phyloP scores from a whole-genome alignment of 2,113 vertebrate genomes.

The Gambusia holbrooki region DNA sequence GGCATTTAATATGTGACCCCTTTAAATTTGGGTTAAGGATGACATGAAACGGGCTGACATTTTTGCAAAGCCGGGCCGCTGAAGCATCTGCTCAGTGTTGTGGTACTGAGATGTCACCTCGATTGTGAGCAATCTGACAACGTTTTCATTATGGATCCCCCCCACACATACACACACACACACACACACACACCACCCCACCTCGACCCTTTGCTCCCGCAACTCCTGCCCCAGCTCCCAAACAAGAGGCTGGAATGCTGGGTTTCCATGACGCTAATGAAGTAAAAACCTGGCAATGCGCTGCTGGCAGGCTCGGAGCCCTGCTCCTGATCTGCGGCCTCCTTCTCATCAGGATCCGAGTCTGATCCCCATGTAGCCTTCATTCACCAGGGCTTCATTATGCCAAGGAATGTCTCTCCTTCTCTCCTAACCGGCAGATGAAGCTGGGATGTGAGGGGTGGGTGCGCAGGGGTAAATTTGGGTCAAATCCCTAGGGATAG shows the following conservation, averaged over 20 bases:
- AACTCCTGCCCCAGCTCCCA: slow-evolving; percentile 57
- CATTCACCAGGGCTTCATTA: slow-evolving; percentile 73
- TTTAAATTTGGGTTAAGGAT: background rate
- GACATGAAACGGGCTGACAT: background rate
- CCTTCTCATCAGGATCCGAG: slow-evolving; percentile 75
- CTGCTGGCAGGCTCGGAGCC: slow-evolving; percentile 61
- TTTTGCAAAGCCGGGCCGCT: slow-evolving; percentile 3
- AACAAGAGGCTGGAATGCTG: slow-evolving; percentile 78
- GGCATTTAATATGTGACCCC: background rate
- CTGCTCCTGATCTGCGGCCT: slow-evolving; percentile 68
- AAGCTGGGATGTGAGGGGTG: slow-evolving; percentile 55
- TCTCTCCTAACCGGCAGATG: slow-evolving; percentile 68
- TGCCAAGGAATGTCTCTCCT: slow-evolving; percentile 72
- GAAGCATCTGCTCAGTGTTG: slow-evolving; percentile 33
- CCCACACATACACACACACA: too few species aligned
- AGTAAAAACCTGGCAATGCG: slow-evolving; percentile 78
- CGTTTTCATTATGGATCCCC: slow-evolving; percentile 74
- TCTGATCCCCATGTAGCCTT: slow-evolving; percentile 73
- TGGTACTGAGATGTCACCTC: slow-evolving; percentile 62
- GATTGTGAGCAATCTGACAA: slow-evolving; percentile 57
- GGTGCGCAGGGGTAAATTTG: slow-evolving; percentile 71
- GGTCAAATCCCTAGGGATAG: slow-evolving; percentile 70
- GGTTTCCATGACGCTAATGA: slow-evolving; percentile 82
- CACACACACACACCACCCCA: too few species aligned
- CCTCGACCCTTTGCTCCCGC: slow-evolving; percentile 42